These are phyloP conservation scores for Arvicanthis niloticus DNA, from an alignment of 2,113 vertebrate species.

Conservation along the genomic window DNA sequence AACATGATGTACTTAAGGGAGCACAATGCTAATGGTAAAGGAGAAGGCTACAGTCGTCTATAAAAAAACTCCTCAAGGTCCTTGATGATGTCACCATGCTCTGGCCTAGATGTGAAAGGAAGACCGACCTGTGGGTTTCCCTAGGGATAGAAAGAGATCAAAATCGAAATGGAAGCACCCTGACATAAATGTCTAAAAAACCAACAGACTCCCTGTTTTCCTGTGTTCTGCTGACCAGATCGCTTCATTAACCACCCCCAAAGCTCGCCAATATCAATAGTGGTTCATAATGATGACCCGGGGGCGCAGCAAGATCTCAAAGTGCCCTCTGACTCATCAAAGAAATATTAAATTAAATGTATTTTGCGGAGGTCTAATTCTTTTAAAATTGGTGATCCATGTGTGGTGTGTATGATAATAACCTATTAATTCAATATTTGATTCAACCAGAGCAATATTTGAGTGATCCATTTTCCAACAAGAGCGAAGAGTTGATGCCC, in stretches of 20 bases:
- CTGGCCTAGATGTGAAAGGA: conserved; percentile 36
- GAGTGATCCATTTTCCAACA: conserved; percentile 67
- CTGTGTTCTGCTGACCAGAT: conserved; percentile 70
- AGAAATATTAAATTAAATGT: conserved; percentile 81
- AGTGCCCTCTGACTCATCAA: conserved; percentile 81
- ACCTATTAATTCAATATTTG: conserved; percentile 77
- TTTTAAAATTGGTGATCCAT: conserved; percentile 78
- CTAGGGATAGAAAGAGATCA: conserved; percentile 49
- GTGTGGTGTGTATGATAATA: conserved; percentile 71
- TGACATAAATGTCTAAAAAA: conserved; percentile 67
- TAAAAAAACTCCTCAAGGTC: conserved; percentile 21
- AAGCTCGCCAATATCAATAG: conserved; percentile 58
- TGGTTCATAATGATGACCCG: conserved; percentile 70
- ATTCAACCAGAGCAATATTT: conserved; percentile 71
- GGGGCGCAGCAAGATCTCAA: conserved; percentile 68
- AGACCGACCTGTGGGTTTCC: neutral
- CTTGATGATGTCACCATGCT: conserved; percentile 24
- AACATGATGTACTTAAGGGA: neutral
- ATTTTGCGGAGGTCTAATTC: conserved; percentile 77
- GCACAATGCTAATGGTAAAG: neutral
- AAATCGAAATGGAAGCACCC: conserved; percentile 61
- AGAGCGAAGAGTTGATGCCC: conserved; percentile 45
- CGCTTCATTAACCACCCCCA: conserved; percentile 69
- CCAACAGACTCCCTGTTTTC: conserved; percentile 68
- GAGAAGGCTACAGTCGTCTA: neutral